phyloP scores from a whole-genome alignment of 2,888 invertebrate species.

The Mythimna ferrago region DNA sequence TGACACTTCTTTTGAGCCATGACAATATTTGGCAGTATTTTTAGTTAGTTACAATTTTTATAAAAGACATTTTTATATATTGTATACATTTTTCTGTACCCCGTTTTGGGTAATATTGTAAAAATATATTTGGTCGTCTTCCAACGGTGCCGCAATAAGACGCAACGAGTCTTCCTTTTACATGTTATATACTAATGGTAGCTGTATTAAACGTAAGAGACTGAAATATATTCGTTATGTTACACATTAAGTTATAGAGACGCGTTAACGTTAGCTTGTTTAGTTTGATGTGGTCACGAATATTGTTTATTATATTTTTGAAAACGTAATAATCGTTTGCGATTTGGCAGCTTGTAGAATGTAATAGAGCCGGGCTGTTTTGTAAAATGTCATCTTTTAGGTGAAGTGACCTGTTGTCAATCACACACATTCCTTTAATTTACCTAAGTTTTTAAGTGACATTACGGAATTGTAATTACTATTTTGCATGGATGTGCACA shows the following conservation, averaged over 20 bases:
- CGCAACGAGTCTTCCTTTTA: slow-evolving; percentile 55
- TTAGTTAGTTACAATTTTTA: slow-evolving; percentile 14
- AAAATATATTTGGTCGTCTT: slow-evolving; percentile 44
- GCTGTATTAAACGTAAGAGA: slow-evolving; percentile 66
- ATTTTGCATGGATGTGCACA: neutral
- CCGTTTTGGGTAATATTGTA: slow-evolving; percentile 18
- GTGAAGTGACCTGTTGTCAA: too few species aligned
- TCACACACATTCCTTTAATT: too few species aligned
- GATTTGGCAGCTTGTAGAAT: too few species aligned
- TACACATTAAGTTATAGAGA: slow-evolving; percentile 34
- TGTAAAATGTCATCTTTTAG: too few species aligned
- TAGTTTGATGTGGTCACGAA: slow-evolving; percentile 29
- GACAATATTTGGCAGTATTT: slow-evolving; percentile 1
- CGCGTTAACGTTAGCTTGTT: slow-evolving; percentile 3
- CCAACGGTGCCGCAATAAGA: slow-evolving; percentile 47
- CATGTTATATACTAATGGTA: slow-evolving; percentile 50
- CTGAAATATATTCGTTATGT: slow-evolving; percentile 61
- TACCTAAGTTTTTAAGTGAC: too few species aligned
- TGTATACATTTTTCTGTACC: slow-evolving; percentile 2
- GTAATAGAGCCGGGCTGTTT: too few species aligned
- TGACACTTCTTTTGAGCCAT: neutral
- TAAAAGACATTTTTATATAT: slow-evolving; percentile 21
- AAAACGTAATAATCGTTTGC: neutral
- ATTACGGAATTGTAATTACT: neutral
- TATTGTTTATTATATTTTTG: neutral